Evolutionary conservation across 2,797 vertebrate genomes (phyloP).

Genomic region (Limosa lapponica): DNA sequence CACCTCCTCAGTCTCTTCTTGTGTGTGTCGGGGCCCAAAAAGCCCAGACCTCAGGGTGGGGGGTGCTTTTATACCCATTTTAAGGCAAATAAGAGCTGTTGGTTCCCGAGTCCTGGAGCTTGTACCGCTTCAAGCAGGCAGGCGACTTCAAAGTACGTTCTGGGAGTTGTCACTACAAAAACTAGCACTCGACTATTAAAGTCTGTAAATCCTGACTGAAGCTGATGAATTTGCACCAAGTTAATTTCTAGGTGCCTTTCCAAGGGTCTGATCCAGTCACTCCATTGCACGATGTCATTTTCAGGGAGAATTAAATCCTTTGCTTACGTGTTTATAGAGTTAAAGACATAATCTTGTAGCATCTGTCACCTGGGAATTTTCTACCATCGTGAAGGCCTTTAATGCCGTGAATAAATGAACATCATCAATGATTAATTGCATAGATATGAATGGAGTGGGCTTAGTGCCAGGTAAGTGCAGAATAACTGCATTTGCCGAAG

Average conservation of each 20-base stretch:
- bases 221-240: background rate
- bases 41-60: background rate
- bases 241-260: background rate
- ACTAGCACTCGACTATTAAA: background rate
- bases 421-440: background rate
- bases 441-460: background rate
- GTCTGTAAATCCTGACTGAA: background rate
- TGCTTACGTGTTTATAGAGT: background rate
- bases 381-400: background rate
- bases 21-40: fast-evolving
- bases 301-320: background rate
- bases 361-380: background rate
- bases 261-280: background rate
- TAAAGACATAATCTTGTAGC: background rate
- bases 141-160: background rate
- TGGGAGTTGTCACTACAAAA: background rate
- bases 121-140: background rate
- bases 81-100: background rate
- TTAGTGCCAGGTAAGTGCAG: background rate
- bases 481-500: background rate
- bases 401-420: background rate
- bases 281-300: background rate
- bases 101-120: background rate
- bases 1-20: background rate
- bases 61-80: background rate